Conservation (phyloP, 2,113 vertebrate species). For the Grallaria varia region DNA sequence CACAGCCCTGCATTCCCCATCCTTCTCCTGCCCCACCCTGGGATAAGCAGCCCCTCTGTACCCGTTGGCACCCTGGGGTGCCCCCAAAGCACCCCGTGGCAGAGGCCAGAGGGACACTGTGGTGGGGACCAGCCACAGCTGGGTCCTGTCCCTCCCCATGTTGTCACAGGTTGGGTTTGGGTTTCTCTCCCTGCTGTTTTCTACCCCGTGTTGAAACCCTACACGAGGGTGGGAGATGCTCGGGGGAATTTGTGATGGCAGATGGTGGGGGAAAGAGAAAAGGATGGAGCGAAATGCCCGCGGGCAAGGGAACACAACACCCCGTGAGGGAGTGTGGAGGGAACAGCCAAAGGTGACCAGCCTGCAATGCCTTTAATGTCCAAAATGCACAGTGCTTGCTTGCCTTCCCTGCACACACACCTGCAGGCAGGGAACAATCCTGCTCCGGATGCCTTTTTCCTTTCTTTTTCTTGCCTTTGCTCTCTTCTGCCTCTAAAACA, state of each 20-base stretch:
- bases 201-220: conserved; percentile 18
- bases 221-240: background rate
- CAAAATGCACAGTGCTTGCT: background rate
- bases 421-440: background rate
- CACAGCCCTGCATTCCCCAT: background rate
- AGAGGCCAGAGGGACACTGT: background rate
- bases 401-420: background rate
- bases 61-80: background rate
- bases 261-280: conserved; percentile 63
- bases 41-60: background rate
- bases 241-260: conserved; percentile 47
- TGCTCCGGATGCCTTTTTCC: background rate
- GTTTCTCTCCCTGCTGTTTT: conserved; percentile 48
- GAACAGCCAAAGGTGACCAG: background rate
- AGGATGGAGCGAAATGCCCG: background rate
- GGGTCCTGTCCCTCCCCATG: background rate
- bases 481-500: background rate
- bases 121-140: background rate
- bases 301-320: conserved; percentile 45
- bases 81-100: fast-evolving
- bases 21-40: background rate
- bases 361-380: background rate
- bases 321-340: background rate
- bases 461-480: background rate
- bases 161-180: background rate